These are phyloP conservation scores for Pangasianodon gigas DNA, from an alignment of 2,113 vertebrate genomes.

Conservation along the genomic window DNA sequence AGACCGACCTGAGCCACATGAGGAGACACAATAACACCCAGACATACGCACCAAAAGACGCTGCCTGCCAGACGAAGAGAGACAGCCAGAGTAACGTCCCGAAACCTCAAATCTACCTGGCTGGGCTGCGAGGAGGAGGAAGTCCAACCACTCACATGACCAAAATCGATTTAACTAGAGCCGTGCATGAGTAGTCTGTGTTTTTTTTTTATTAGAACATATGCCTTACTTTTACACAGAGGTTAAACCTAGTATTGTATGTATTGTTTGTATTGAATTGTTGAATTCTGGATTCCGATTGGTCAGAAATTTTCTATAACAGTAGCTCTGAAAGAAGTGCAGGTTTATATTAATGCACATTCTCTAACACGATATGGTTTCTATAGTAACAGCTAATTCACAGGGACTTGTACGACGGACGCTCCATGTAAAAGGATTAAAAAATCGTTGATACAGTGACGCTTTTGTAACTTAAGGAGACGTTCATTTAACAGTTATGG, in stretches of 20 bases:
- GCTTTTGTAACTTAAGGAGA: too few relatives aligned
- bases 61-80: conserved; percentile 73
- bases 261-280: not conserved
- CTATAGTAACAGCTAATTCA: not conserved
- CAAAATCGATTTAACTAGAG: conserved; percentile 82
- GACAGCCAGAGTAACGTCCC: conserved; percentile 75
- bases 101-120: conserved; percentile 78
- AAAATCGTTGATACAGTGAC: too few relatives aligned
- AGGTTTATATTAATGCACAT: not conserved
- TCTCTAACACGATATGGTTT: not conserved
- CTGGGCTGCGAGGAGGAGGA: conserved; percentile 79
- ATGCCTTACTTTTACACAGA: not conserved
- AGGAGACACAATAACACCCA: conserved; percentile 83
- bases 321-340: not conserved
- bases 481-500: too few relatives aligned
- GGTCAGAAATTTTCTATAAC: not conserved
- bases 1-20: conserved; percentile 88
- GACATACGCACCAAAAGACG: conserved; percentile 75
- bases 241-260: not conserved
- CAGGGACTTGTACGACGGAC: too few relatives aligned
- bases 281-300: not conserved
- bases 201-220: not conserved
- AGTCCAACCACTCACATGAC: conserved; percentile 58
- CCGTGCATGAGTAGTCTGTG: conserved; percentile 73
- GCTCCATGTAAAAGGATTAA: too few relatives aligned